Percentiles rank a stretch among this genome's conserved stretches.
These are phyloP conservation scores for Prosopocoilus inquinatus DNA, from an alignment of 2,888 invertebrate species.

Conservation along the genomic window DNA sequence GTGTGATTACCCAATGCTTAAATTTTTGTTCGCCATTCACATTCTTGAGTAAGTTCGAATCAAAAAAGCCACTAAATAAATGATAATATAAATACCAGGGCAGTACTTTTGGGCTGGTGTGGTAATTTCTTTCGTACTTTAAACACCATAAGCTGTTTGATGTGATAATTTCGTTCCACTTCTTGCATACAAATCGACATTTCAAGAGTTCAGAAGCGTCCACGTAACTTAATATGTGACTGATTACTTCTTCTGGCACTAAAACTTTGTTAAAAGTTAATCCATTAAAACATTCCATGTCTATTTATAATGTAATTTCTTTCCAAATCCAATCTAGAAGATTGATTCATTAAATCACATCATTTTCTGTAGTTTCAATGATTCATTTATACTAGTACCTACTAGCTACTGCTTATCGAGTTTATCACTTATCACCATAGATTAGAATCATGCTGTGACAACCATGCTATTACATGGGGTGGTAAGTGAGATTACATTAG, in stretches of 20 bases:
- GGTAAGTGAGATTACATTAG: too few relatives aligned
- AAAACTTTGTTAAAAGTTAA: slow-evolving; percentile 5
- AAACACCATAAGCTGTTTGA: slow-evolving; percentile 35
- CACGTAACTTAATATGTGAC: slow-evolving; percentile 48
- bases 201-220: slow-evolving; percentile 46
- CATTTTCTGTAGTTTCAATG: too few relatives aligned
- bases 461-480: too few relatives aligned
- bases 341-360: too few relatives aligned
- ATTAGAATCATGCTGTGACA: too few relatives aligned
- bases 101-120: slow-evolving; percentile 36
- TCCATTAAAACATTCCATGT: background rate
- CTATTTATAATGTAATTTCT: too few relatives aligned
- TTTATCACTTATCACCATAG: too few relatives aligned
- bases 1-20: slow-evolving; percentile 46
- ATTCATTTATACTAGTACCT: too few relatives aligned
- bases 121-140: slow-evolving; percentile 32
- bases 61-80: slow-evolving; percentile 49
- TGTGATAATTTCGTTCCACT: slow-evolving; percentile 53
- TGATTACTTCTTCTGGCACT: slow-evolving; percentile 54
- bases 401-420: too few relatives aligned
- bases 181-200: slow-evolving; percentile 54
- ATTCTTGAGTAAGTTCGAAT: slow-evolving; percentile 54
- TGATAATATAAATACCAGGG: slow-evolving; percentile 50
- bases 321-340: too few relatives aligned
- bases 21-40: slow-evolving; percentile 50